Percentiles rank a stretch among this genome's conserved stretches.
Conservation (phyloP, 2,113 vertebrate species). For the Mugil cephalus region DNA sequence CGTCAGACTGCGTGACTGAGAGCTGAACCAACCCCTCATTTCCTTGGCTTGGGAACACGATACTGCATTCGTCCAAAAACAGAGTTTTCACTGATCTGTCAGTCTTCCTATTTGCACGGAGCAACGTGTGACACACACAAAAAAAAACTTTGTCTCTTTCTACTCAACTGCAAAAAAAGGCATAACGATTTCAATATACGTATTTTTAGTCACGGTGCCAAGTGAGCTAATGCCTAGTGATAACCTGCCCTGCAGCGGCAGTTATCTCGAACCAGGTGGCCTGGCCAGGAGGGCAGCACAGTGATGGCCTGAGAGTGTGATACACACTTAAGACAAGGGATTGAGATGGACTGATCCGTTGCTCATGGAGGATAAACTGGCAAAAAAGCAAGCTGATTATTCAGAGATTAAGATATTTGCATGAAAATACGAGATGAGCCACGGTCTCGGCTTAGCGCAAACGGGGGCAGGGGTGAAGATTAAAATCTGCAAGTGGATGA, state of each 20-base stretch:
- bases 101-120: constrained; percentile 33
- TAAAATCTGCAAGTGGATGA: constrained; percentile 53
- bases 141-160: not conserved
- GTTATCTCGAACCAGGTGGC: constrained; percentile 13
- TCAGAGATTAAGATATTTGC: constrained; percentile 77
- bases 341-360: constrained; percentile 59
- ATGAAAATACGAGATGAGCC: constrained; percentile 70
- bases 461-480: constrained; percentile 57
- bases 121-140: not conserved
- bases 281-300: constrained; percentile 28
- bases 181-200: not conserved
- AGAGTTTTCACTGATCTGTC: constrained; percentile 40
- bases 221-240: constrained; percentile 21
- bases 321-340: constrained; percentile 70
- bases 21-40: constrained; percentile 63
- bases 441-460: constrained; percentile 39
- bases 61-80: constrained; percentile 50
- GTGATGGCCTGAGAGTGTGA: constrained; percentile 47
- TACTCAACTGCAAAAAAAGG: constrained; percentile 12
- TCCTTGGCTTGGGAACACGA: constrained; percentile 67
- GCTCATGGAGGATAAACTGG: constrained; percentile 66
- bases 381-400: constrained; percentile 75
- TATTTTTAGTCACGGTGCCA: not conserved
- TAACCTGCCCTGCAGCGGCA: constrained; percentile 11
- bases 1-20: constrained; percentile 69